Evolutionary conservation across 2,113 vertebrate species (phyloP).

Genomic region (Gasterosteus nipponicus): DNA sequence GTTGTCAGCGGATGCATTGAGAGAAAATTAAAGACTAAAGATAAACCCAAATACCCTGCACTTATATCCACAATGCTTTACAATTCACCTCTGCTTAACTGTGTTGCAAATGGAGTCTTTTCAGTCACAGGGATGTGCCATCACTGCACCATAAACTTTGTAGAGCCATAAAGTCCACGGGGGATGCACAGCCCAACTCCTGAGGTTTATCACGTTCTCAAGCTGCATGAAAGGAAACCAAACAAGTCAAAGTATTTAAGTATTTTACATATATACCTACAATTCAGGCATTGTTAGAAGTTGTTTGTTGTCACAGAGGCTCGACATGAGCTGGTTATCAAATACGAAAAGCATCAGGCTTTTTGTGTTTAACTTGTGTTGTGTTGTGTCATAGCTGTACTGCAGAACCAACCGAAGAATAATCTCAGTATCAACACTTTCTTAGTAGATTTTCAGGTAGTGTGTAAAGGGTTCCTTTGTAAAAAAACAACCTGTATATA

Average conservation of each 20-base stretch:
- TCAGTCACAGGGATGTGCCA: conserved; percentile 59
- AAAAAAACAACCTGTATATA: background rate
- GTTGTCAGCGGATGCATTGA: conserved; percentile 30
- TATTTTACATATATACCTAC: background rate
- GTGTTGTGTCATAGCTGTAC: background rate
- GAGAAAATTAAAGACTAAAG: conserved; percentile 51
- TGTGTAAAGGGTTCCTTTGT: background rate
- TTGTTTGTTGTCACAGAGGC: conserved; percentile 1
- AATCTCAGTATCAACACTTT: background rate
- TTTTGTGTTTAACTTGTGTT: conserved; percentile 21
- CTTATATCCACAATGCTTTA: conserved; percentile 37
- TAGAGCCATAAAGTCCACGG: conserved; percentile 51
- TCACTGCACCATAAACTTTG: conserved; percentile 57
- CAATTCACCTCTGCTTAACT: conserved; percentile 61
- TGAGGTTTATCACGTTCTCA: conserved; percentile 39
- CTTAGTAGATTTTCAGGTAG: conserved; percentile 4
- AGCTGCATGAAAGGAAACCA: conserved; percentile 26
- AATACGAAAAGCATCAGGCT: background rate
- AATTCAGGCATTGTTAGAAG: conserved; percentile 5
- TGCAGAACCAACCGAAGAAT: background rate
- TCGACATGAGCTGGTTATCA: conserved; percentile 15
- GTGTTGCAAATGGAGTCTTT: conserved; percentile 66
- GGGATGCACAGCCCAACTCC: conserved; percentile 36
- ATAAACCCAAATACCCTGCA: conserved; percentile 46
- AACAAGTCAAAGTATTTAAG: conserved; percentile 2